A percentile compares a stretch with the other conserved stretches of the same genome.
Conservation (phyloP, 2,797 vertebrate species). For the Sandelia bainsii region DNA sequence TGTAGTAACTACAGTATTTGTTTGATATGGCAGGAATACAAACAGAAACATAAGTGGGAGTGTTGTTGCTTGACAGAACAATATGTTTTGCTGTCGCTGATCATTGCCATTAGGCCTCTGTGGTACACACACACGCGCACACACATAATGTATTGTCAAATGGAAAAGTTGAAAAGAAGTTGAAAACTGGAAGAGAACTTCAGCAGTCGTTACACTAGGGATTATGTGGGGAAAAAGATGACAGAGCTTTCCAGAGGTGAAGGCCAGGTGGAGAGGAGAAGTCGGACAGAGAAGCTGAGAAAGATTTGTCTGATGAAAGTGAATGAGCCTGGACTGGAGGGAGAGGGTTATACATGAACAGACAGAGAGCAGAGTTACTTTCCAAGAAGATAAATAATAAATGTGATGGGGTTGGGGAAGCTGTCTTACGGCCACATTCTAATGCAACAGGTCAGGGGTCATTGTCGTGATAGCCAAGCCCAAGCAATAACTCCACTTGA, state of each 20-base stretch:
- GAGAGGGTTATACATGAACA: constrained; percentile 40
- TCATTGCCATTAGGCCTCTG: constrained; percentile 4
- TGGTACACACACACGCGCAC: constrained; percentile 2
- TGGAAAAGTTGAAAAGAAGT: constrained; percentile 24
- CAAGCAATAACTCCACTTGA: constrained; percentile 53
- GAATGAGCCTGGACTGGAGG: constrained; percentile 48
- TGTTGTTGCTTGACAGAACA: constrained; percentile 31
- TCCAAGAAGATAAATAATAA: constrained; percentile 73
- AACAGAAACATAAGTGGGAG: constrained; percentile 32
- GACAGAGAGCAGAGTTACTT: constrained; percentile 44
- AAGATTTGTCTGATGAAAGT: constrained; percentile 63
- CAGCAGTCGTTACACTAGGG: constrained; percentile 11
- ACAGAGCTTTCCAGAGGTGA: constrained; percentile 26
- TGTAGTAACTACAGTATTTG: constrained; percentile 20
- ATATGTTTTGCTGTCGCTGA: constrained; percentile 18
- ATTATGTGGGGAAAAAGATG: constrained; percentile 14
- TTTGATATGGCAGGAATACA: constrained; percentile 45
- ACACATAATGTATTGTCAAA: constrained; percentile 37
- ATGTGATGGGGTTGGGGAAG: constrained; percentile 62
- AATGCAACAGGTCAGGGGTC: constrained; percentile 72
- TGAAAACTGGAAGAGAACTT: constrained; percentile 32
- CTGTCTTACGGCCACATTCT: constrained; percentile 51
- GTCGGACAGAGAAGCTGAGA: constrained; percentile 21
- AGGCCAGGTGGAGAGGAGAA: constrained; percentile 26
- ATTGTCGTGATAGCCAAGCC: constrained; percentile 47